Conservation (phyloP, 1,140 invertebrate species). For the Drosophila carrolli region DNA sequence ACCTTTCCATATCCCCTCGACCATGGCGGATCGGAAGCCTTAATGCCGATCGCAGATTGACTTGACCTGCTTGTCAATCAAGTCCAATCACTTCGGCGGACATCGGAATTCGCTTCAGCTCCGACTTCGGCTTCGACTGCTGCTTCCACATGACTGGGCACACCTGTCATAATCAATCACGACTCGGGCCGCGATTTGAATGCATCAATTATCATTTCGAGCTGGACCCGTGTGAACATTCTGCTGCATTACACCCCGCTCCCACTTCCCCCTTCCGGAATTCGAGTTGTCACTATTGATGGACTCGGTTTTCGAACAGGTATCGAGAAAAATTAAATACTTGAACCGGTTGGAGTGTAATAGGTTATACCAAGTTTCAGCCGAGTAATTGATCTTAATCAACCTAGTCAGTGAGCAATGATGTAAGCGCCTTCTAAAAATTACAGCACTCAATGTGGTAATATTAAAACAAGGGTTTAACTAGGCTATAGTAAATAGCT, state of each 20-base stretch:
- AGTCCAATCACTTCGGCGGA: conserved; percentile 67
- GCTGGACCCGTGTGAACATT: conserved; percentile 67
- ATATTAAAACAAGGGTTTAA: neutral
- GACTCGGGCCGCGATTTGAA: conserved; percentile 62
- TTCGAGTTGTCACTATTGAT: conserved; percentile 43
- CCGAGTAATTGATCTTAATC: conserved; percentile 46
- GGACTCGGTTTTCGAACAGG: conserved; percentile 42
- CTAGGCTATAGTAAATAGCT: no score
- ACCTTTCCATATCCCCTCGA: neutral
- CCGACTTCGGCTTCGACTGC: conserved; percentile 15
- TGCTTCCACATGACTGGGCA: conserved; percentile 70
- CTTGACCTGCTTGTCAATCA: conserved; percentile 77
- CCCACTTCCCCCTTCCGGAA: neutral
- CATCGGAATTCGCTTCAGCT: conserved; percentile 61
- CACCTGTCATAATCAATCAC: conserved; percentile 78
- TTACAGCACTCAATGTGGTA: conserved; percentile 1
- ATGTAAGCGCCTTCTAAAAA: conserved; percentile 5
- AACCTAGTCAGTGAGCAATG: conserved; percentile 33
- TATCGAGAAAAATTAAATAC: conserved; percentile 21
- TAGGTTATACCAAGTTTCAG: conserved; percentile 15
- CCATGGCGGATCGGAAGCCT: conserved; percentile 35
- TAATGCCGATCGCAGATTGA: conserved; percentile 47
- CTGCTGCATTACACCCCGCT: conserved; percentile 17
- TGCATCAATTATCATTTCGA: conserved; percentile 70
- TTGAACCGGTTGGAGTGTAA: conserved; percentile 37